Evolutionary conservation across 2,888 invertebrate genomes (phyloP).

Genomic region (Torymus auratus): DNA sequence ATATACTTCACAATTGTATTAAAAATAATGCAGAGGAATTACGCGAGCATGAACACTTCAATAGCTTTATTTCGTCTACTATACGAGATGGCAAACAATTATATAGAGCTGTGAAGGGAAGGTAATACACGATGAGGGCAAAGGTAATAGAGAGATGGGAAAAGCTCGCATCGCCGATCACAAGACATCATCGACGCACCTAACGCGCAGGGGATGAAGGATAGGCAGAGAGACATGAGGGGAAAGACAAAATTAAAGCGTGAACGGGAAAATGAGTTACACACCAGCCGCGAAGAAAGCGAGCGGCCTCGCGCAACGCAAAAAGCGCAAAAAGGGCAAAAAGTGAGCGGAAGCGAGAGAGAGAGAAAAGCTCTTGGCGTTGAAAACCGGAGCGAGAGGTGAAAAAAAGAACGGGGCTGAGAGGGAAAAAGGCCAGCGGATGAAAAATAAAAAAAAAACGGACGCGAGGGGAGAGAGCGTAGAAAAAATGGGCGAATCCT

Average conservation of each 20-base stretch:
- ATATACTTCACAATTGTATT: too few relatives aligned
- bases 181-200: conserved; percentile 15
- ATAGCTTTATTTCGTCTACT: too few relatives aligned
- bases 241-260: conserved; percentile 30
- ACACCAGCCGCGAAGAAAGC: conserved; percentile 7
- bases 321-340: conserved; percentile 2
- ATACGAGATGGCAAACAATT: too few relatives aligned
- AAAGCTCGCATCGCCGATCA: too few relatives aligned
- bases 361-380: background rate
- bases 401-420: background rate
- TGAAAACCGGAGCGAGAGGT: too few relatives aligned
- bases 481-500: conserved; percentile 17
- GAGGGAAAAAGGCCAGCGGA: too few relatives aligned
- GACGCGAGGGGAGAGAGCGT: background rate
- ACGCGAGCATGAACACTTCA: too few relatives aligned
- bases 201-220: background rate
- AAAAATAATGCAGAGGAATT: too few relatives aligned
- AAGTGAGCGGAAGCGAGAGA: background rate
- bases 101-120: too few relatives aligned
- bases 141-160: too few relatives aligned
- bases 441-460: too few relatives aligned
- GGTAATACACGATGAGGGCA: too few relatives aligned
- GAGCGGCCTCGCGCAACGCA: background rate
- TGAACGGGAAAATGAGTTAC: conserved; percentile 45
- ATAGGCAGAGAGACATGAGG: background rate